phyloP scores from a whole-genome alignment of 2,797 vertebrate species.

The Stomatorhinus walkeri region DNA sequence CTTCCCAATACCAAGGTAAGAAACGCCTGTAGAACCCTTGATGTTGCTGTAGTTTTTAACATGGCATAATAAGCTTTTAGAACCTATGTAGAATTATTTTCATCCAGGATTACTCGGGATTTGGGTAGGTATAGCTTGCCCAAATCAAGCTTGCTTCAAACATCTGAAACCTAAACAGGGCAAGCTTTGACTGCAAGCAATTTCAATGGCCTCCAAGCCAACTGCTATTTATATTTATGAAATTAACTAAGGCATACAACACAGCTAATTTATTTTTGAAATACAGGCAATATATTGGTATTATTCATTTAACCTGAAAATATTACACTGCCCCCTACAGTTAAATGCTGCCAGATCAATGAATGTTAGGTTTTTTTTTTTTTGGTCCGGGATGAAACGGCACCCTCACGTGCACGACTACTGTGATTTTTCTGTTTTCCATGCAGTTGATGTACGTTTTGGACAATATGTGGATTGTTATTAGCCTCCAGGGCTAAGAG shows the following conservation, averaged over 20 bases:
- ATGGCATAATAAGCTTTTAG: not conserved
- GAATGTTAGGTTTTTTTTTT: not conserved
- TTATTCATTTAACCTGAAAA: not conserved
- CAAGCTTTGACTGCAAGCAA: not conserved
- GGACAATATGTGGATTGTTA: not conserved
- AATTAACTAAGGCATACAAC: not conserved
- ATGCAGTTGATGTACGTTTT: not conserved
- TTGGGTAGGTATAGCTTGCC: not conserved
- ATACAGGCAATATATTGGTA: not conserved
- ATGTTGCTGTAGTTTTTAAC: not conserved
- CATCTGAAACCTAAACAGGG: not conserved
- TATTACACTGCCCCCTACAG: not conserved
- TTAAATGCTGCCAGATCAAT: not conserved
- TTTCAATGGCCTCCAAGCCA: not conserved
- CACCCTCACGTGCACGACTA: not conserved
- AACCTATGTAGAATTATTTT: not conserved
- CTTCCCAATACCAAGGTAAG: not conserved
- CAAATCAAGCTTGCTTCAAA: not conserved
- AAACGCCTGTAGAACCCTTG: not conserved
- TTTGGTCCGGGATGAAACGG: not conserved
- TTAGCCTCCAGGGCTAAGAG: not conserved
- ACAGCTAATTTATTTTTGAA: not conserved
- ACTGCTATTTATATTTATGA: not conserved
- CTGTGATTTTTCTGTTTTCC: not conserved
- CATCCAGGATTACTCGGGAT: not conserved